Base-by-base conservation (phyloP, 2,888 invertebrate species). In the Melanostoma mellinum region DNA sequence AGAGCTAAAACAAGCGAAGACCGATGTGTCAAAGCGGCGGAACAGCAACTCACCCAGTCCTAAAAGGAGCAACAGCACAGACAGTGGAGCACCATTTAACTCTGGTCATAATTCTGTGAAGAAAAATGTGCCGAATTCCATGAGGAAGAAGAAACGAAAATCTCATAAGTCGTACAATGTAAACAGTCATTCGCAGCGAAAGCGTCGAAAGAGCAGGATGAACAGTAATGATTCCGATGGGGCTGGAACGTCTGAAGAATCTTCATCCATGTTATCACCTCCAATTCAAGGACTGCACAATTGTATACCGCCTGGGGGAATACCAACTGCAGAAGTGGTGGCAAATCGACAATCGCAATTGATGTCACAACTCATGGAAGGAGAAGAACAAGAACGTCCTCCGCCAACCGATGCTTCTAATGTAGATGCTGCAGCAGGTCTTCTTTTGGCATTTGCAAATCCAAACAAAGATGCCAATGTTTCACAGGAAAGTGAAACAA, bases 161-260 rank as follows among this genome's bases (percentile, higher is more conserved):
- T 88, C 69, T 86, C 91, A 87, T 36, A 88, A 86, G 61, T 88
- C 89, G 6, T 88, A 88, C 63, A 86, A 86, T 9, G 79, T 85
- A 20, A 85, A 86, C 10, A 84, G 86, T 36, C 71, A 87, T 85
- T 93, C 93, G 40, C 92, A 92, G 32, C 91, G 92, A 78, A 92
- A 92, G 72, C 90, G 93, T 20, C 90, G 93, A 3, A 93, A 96
- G 63, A 94, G 95, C 36, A 93, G 96, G 8, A 90, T 95, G 33
- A 95, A 95, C 89, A 96, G 96, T 0, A 95, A 95, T 0, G 96
- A 96, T 88, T 95, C 95, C 1, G 95, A 96, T 87, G 90, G 95
- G 48, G 68, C 86, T 87, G 92, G 94, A 9, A 95, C 96, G 4
- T 95, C 96, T 0, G 97, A 97, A 87, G 93, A 93, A 77, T 93